Conservation (phyloP, 35 echinoderm and acorn worm species). For the Nesometra sesokonis region DNA sequence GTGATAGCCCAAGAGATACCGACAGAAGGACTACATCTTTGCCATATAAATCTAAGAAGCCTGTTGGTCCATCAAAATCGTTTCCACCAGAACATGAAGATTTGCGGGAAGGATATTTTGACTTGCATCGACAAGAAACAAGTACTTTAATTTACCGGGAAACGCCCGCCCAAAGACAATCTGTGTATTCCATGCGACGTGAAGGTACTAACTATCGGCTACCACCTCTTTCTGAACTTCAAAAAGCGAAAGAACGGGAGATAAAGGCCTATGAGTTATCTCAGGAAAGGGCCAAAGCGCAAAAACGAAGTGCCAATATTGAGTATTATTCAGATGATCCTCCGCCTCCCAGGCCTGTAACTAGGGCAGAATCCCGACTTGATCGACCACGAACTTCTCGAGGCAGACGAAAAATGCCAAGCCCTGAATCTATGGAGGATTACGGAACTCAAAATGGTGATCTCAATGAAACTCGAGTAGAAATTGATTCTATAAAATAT, state of each 20-base stretch:
- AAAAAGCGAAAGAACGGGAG: neutral
- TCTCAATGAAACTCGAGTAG: neutral
- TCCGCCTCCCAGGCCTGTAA: neutral
- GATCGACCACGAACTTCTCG: neutral
- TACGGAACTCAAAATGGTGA: neutral
- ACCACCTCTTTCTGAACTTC: neutral
- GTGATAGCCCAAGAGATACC: neutral
- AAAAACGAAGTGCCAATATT: neutral
- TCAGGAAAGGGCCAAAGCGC: neutral
- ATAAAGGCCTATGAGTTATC: neutral
- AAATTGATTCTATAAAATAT: too few relatives aligned
- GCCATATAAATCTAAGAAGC: neutral
- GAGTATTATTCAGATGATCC: neutral
- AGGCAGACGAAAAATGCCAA: neutral
- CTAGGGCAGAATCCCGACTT: neutral
- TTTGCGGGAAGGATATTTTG: neutral
- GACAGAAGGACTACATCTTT: neutral
- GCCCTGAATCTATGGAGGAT: neutral
- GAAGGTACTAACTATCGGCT: neutral
- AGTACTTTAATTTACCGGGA: neutral
- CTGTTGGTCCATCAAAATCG: neutral
- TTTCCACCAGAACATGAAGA: neutral
- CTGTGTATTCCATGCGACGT: neutral
- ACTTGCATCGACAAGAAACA: neutral
- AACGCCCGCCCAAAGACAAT: neutral